Percentiles rank a stretch among this genome's conserved stretches.
Conservation (phyloP, 2,888 invertebrate species). For the Sphecodes monilicornis region DNA sequence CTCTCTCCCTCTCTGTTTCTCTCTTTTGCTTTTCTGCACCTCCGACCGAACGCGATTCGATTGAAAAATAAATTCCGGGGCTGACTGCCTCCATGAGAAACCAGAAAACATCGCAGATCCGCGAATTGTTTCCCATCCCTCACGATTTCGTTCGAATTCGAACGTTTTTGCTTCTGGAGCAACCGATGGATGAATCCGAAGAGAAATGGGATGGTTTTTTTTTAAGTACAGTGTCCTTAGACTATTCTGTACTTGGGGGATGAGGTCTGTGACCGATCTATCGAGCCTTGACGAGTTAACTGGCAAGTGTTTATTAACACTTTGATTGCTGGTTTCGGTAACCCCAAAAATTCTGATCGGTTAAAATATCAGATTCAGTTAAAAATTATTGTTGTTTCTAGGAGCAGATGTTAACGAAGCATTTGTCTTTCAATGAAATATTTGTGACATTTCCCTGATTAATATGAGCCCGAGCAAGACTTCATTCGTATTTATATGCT, state of each 20-base stretch:
- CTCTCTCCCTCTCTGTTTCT: background rate
- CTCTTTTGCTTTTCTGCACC: background rate
- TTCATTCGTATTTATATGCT: too few species aligned
- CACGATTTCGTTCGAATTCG: background rate
- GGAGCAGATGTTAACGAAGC: too few species aligned
- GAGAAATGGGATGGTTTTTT: background rate
- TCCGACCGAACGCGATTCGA: background rate
- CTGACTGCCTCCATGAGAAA: background rate
- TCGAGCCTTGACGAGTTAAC: background rate
- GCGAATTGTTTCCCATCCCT: background rate
- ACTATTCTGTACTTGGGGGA: background rate
- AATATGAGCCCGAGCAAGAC: too few species aligned
- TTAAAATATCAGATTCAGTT: too few species aligned
- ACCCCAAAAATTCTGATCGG: background rate
- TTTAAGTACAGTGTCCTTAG: background rate
- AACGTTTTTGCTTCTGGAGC: background rate
- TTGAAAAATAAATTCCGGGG: slow-evolving; percentile 13
- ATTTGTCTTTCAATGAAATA: too few species aligned
- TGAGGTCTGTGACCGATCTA: background rate
- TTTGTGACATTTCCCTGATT: too few species aligned
- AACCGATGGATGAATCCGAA: background rate
- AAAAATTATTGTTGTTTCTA: too few species aligned
- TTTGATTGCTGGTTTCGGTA: too few species aligned
- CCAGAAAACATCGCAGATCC: background rate
- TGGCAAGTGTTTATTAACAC: background rate